Conservation (phyloP, 2,888 invertebrate genomes). For the Hedya salicella region DNA sequence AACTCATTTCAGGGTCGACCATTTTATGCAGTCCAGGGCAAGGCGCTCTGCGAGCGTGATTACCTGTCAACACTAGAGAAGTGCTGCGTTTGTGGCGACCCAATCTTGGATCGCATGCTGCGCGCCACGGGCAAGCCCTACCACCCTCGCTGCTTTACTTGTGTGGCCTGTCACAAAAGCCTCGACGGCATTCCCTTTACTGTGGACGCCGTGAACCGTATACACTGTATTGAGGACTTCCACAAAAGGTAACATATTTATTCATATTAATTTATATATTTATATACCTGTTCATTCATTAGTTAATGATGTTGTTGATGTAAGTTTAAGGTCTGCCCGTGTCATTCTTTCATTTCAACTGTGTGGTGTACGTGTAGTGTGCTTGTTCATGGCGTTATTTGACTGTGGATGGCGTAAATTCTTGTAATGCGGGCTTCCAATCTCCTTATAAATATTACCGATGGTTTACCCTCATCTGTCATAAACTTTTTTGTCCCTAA, state of each 20-base stretch:
- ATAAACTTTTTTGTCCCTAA: too few species aligned
- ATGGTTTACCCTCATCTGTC: too few species aligned
- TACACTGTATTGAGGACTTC: constrained; percentile 99
- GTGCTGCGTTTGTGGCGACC: constrained; percentile 97
- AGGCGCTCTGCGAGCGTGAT: constrained; percentile 97
- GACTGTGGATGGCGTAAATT: too few species aligned
- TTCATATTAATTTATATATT: neutral
- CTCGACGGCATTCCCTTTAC: constrained; percentile 99
- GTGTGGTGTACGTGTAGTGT: too few species aligned
- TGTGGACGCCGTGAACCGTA: constrained; percentile 98
- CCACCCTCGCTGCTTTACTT: constrained; percentile 98
- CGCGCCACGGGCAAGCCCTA: constrained; percentile 99
- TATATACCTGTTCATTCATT: too few species aligned
- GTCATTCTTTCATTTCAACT: too few species aligned
- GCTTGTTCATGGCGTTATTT: too few species aligned
- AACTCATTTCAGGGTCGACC: constrained; percentile 92
- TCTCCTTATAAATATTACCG: too few species aligned
- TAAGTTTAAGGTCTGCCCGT: too few species aligned
- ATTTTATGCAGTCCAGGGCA: constrained; percentile 97
- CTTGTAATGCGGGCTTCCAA: too few species aligned
- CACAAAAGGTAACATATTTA: constrained; percentile 91
- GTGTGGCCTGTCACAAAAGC: constrained; percentile 97
- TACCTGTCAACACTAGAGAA: constrained; percentile 98
- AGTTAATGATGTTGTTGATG: too few species aligned
- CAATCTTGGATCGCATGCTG: constrained; percentile 97